Evolutionary conservation across 2,888 invertebrate genomes (phyloP).

Genomic region (Drosophila birchii): DNA sequence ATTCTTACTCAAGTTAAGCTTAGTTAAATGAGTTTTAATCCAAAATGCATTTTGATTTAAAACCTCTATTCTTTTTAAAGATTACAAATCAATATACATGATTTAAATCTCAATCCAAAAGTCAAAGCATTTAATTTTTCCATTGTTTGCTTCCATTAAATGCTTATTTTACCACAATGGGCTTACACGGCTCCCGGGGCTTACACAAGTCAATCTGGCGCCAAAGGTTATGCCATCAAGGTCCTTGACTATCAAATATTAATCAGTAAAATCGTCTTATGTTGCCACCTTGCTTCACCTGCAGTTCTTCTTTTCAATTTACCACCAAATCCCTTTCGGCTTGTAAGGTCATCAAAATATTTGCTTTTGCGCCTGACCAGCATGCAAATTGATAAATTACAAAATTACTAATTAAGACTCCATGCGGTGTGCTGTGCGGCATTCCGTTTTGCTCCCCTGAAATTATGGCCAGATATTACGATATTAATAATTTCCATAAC

Average conservation of each 20-base stretch:
- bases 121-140: not conserved
- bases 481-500: constrained; percentile 77
- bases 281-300: not conserved
- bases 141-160: not conserved
- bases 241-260: constrained; percentile 33
- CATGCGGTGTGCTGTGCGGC: constrained; percentile 4
- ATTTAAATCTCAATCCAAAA: not conserved
- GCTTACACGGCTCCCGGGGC: constrained; percentile 20
- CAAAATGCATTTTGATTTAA: not conserved
- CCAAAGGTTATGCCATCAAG: constrained; percentile 13
- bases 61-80: too few species aligned
- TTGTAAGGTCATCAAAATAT: constrained; percentile 55
- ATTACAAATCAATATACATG: not conserved
- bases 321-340: constrained; percentile 6
- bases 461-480: constrained; percentile 74
- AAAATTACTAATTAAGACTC: constrained; percentile 74
- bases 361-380: constrained; percentile 54
- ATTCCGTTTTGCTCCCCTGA: constrained; percentile 20
- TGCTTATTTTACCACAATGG: constrained; percentile 11
- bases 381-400: constrained; percentile 77
- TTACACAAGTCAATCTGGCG: constrained; percentile 27
- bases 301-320: constrained; percentile 20
- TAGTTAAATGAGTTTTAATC: not conserved
- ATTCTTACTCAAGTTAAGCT: not conserved
- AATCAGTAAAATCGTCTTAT: constrained; percentile 32